Evolutionary conservation across 2,797 vertebrate genomes (phyloP), one percentile per base, ranked within the genome.

Genomic region (Megaceryle alcyon): DNA sequence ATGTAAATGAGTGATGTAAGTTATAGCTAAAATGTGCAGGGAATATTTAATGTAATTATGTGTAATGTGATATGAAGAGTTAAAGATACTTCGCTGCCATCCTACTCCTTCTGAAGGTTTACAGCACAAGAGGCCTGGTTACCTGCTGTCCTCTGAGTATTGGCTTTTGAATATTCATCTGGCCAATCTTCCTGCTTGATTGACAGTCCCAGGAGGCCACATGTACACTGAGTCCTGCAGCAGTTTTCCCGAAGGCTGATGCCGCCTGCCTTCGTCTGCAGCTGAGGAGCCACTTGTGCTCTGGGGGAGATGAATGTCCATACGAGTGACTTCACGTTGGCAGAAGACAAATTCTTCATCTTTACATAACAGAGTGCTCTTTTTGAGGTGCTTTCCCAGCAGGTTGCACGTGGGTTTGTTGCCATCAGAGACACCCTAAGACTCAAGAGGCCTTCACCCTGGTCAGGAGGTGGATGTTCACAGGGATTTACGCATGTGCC

Each of bases 151-250:
- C 80, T 90, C 64, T 0, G 31, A 53, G 79, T 88, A 49, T 31
- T 84, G 41, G 75, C 31, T 33, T 93, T 93, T 82, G 75, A 94
- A 92, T 86, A 90, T 94, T 83, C 78, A 70, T 70, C 35, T 39
- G 86, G 83, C 83, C 64, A 60, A 1, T 68, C 72, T 73, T 94
- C 64, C 60, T 66, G 92, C 82, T 8, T 77, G 88, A 89, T 68
- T 83, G 54, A 18, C 28, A 25, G 3, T 82, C 87, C 64, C 82
- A 33, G 44, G 56, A 41, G 71, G 43, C 46, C 87, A 60, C 43
- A 16, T 31, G 4, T 28, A 10, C 4, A 10, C 54, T 15, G 15
- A 3, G 71, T 83, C 77, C n/a, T 86, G 78, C 46, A 63, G 70
- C 60, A 79, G 44, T 5, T 57, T 90, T 83, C n/a, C 69, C 49